Evolutionary conservation across 2,888 invertebrate genomes (phyloP), one percentile per base, ranked within the genome.

Genomic region (Macrosoma leucophasiata): DNA sequence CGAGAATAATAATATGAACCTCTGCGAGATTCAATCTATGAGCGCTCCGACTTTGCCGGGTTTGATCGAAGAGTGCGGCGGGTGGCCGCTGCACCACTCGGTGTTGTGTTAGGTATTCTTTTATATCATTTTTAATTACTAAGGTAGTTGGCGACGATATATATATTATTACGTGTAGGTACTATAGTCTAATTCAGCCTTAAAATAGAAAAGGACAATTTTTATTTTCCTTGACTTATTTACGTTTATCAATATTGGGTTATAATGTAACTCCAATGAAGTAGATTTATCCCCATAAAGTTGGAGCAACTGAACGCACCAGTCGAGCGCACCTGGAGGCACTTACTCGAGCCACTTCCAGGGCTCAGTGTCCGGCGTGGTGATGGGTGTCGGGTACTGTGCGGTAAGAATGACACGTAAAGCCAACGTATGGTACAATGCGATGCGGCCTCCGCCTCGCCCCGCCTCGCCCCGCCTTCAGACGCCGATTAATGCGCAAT

Each of bases 331-430:
- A 12, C 4, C 17, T 19, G 20, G 24, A 28, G 14, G 32, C 77
- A 91, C 90, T 91, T 91, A 92, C 90, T 90, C 90, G 88, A 93
- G 91, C 93, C 93, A 94, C 85, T 92, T 93, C 93, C 93, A 93
- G 76, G 93, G 91, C 89, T 94, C 93, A 78, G 90, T 90, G 85
- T 93, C 94, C 88, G 93, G 93, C 77, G 91, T 91, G 86, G 91
- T 92, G 88, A 90, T 90, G 74, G 93, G 93, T 88, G 94, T 93
- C 72, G 92, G 91, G 86, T 91, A 92, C 94, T 94, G 90, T 75
- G 71, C 74, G 60, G 70, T 72, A 67, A 62, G 62, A 72, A 72
- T 58, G 43, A 51, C 53, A 28, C 28, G 11, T 37, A n/a, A n/a
- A n/a, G n/a, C n/a, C 8, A 25, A 14, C 24, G 24, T 25, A 14